A percentile compares a stretch with the other conserved stretches of the same genome.
phyloP scores from a whole-genome alignment of 2,113 vertebrate genomes.

The Pimephales promelas region DNA sequence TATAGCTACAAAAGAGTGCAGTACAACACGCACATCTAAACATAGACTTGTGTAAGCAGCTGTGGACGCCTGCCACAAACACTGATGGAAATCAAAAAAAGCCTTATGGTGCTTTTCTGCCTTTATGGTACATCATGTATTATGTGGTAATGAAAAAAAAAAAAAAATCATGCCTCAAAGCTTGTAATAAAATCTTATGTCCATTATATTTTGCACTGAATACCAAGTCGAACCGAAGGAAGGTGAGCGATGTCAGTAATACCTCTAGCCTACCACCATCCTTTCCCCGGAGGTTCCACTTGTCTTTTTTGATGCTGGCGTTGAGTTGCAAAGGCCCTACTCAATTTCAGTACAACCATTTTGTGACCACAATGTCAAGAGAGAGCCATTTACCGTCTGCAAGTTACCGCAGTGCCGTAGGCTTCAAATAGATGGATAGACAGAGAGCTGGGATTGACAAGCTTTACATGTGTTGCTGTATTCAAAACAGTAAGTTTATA shows the following conservation, averaged over 20 bases:
- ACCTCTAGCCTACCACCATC: neutral
- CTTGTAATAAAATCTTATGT: slow-evolving; percentile 42
- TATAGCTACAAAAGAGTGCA: slow-evolving; percentile 32
- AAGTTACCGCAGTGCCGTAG: neutral
- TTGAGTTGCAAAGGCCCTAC: slow-evolving; percentile 31
- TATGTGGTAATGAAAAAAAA: slow-evolving; percentile 27
- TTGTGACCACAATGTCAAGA: slow-evolving; percentile 39
- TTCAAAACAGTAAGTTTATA: slow-evolving; percentile 16
- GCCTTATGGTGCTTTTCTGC: slow-evolving; percentile 36
- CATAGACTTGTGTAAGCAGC: slow-evolving; percentile 38
- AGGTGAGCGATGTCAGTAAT: slow-evolving; percentile 30
- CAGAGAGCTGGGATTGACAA: slow-evolving; percentile 17
- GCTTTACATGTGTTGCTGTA: slow-evolving; percentile 3
- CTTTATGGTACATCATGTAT: slow-evolving; percentile 33
- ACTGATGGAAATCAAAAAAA: slow-evolving; percentile 38
- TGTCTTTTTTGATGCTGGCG: slow-evolving; percentile 38
- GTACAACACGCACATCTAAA: slow-evolving; percentile 34
- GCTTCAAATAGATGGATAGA: slow-evolving; percentile 39
- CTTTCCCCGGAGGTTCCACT: slow-evolving; percentile 16
- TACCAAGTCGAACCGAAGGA: slow-evolving; percentile 22
- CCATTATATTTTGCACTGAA: slow-evolving; percentile 37
- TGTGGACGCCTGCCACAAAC: slow-evolving; percentile 30
- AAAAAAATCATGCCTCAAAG: slow-evolving; percentile 34
- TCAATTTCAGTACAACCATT: slow-evolving; percentile 32
- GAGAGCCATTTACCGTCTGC: slow-evolving; percentile 35